Evolutionary conservation across 2,113 vertebrate species (phyloP).

Genomic region (Hoplias malabaricus): DNA sequence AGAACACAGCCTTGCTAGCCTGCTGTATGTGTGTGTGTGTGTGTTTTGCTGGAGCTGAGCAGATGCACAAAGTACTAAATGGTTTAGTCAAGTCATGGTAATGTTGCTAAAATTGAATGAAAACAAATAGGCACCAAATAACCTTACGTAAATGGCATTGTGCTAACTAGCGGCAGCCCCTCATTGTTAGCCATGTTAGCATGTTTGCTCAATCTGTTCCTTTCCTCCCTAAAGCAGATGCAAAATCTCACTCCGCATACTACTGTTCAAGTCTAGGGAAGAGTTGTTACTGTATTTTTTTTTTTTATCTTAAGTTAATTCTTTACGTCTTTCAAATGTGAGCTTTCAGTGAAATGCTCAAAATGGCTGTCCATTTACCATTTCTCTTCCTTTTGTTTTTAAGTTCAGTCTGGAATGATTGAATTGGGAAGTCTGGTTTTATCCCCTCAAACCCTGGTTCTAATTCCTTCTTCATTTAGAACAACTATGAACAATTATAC

Average conservation of each 20-base stretch:
- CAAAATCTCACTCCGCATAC: neutral
- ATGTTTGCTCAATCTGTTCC: neutral
- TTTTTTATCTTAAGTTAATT: neutral
- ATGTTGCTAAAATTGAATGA: neutral
- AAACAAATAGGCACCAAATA: neutral
- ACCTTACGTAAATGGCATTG: neutral
- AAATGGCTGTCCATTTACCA: neutral
- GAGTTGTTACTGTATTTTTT: slow-evolving; percentile 1
- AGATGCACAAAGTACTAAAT: neutral
- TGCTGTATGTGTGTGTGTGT: neutral
- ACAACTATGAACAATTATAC: too few relatives aligned
- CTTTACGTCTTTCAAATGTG: neutral
- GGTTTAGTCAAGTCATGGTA: neutral
- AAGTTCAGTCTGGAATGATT: neutral
- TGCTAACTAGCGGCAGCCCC: neutral
- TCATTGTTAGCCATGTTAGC: neutral
- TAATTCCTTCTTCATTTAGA: too few relatives aligned
- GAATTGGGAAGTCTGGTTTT: neutral
- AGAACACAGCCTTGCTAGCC: neutral
- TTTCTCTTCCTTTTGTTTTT: neutral
- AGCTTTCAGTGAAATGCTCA: neutral
- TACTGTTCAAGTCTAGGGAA: slow-evolving; percentile 26
- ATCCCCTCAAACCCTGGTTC: neutral
- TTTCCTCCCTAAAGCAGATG: neutral
- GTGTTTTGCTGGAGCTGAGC: neutral